These are phyloP conservation scores for Neomorphus geoffroyi DNA, from an alignment of 2,797 vertebrate genomes.

Conservation along the genomic window DNA sequence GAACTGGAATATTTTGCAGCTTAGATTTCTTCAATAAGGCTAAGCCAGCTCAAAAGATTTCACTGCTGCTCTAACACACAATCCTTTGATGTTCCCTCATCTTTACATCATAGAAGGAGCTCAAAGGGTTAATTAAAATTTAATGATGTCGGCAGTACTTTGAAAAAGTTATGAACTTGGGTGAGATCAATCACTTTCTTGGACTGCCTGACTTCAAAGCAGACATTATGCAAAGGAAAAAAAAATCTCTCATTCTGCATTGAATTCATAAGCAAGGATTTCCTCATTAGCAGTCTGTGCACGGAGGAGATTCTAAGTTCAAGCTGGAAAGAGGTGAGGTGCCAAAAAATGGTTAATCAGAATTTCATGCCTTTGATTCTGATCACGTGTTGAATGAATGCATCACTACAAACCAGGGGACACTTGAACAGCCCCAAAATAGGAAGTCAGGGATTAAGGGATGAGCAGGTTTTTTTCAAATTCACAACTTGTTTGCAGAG, in stretches of 20 bases:
- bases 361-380: conserved; percentile 71
- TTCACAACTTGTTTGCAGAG: conserved; percentile 56
- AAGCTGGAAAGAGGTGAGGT: conserved; percentile 73
- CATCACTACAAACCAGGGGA: conserved; percentile 7
- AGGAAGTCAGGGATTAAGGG: conserved; percentile 48
- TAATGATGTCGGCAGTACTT: conserved; percentile 93
- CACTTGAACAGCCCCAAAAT: conserved; percentile 21
- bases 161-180: conserved; percentile 96
- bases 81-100: conserved; percentile 91
- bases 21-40: conserved; percentile 76
- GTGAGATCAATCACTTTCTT: conserved; percentile 97
- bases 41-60: conserved; percentile 76
- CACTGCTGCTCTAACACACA: conserved; percentile 72
- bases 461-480: conserved; percentile 4
- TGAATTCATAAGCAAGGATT: conserved; percentile 84
- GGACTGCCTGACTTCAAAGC: conserved; percentile 92
- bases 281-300: conserved; percentile 80
- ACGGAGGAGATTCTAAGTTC: conserved; percentile 78
- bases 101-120: conserved; percentile 93
- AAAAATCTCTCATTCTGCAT: conserved; percentile 73
- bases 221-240: conserved; percentile 84
- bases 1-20: conserved; percentile 76
- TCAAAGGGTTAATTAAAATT: conserved; percentile 99
- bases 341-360: conserved; percentile 71
- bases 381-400: conserved; percentile 49